Evolutionary conservation across 2,113 vertebrate species (phyloP).

Genomic region (Sitta europaea): DNA sequence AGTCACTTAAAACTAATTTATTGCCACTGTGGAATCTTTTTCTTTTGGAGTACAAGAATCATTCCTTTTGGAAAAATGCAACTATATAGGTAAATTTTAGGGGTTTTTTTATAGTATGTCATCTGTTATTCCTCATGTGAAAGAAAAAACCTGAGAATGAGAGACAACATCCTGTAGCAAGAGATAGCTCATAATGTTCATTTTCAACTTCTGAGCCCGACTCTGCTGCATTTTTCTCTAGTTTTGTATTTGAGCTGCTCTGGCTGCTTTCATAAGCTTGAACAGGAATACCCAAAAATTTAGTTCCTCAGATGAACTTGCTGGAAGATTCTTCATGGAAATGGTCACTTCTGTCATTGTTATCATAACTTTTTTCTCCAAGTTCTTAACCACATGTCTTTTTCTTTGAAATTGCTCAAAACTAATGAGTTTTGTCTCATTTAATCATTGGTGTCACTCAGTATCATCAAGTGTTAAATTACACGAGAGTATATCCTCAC

Average conservation of each 20-base stretch:
- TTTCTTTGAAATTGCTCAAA: neutral
- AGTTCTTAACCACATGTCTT: neutral
- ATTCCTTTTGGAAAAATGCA: neutral
- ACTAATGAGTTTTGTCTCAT: neutral
- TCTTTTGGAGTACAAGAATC: neutral
- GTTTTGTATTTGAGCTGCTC: neutral
- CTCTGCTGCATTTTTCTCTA: neutral
- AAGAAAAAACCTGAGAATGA: neutral
- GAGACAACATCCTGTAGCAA: neutral
- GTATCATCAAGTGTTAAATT: neutral
- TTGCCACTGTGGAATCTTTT: neutral
- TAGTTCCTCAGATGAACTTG: neutral
- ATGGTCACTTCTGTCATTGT: neutral
- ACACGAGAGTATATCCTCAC: neutral
- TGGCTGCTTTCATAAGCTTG: neutral
- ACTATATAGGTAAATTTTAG: neutral
- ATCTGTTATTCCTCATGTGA: neutral
- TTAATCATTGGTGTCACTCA: neutral
- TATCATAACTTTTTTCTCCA: neutral
- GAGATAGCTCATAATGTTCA: neutral
- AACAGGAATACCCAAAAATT: neutral
- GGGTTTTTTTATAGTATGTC: neutral
- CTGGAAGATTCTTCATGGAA: neutral
- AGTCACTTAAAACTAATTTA: neutral
- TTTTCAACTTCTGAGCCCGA: neutral